phyloP scores from a whole-genome alignment of 30 jellyfish, hydroid and myxozoan genomes.

The Turritopsis dohrnii region DNA sequence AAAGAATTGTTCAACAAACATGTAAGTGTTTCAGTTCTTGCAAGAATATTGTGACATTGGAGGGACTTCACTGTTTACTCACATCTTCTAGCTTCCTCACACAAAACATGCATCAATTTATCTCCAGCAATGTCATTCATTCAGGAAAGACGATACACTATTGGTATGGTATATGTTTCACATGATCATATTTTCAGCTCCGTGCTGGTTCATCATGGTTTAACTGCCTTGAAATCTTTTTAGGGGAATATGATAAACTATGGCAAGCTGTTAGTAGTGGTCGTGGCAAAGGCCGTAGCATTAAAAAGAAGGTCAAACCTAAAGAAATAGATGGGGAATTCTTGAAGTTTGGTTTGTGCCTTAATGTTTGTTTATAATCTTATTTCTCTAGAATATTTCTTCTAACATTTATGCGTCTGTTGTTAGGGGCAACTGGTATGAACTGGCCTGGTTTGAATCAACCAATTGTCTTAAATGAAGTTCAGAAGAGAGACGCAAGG shows the following conservation, averaged over 20 bases:
- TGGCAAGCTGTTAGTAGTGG: conserved; percentile 99
- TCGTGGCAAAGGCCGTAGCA: conserved; percentile 84
- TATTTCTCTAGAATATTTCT: not conserved
- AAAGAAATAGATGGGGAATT: conserved; percentile 61
- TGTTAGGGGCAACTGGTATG: conserved; percentile 59
- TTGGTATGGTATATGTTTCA: not conserved
- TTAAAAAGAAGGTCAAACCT: conserved; percentile 61
- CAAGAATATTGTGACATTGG: not conserved
- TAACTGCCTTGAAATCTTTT: not conserved
- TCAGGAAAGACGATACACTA: not conserved
- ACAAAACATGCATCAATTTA: not conserved
- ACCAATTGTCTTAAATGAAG: conserved; percentile 35
- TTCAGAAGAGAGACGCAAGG: not conserved
- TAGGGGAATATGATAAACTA: conserved; percentile 90
- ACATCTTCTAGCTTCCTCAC: not conserved
- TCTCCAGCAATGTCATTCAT: not conserved
- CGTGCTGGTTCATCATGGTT: not conserved
- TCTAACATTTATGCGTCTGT: not conserved
- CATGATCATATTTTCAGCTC: not conserved
- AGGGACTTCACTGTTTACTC: not conserved
- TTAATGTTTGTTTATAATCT: too few relatives aligned
- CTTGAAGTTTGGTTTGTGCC: conserved; percentile 62
- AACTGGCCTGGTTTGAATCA: conserved; percentile 85
- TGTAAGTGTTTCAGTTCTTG: not conserved
- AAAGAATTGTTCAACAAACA: not conserved